Evolutionary conservation across 2,797 vertebrate genomes (phyloP).

Genomic region (Acipenser ruthenus): DNA sequence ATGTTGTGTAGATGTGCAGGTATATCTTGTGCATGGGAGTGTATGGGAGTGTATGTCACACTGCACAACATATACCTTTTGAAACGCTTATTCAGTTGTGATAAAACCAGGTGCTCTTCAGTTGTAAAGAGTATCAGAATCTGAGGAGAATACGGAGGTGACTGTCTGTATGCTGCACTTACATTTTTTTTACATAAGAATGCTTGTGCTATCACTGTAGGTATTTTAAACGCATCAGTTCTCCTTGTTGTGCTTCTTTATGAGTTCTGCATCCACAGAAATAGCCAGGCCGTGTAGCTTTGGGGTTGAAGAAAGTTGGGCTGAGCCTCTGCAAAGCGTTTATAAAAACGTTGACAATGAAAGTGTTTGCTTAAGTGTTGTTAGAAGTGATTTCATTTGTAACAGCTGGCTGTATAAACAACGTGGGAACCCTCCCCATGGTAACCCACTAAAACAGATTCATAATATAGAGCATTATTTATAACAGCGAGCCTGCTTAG

Average conservation of each 20-base stretch:
- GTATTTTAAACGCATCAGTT: constrained; percentile 5
- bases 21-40: too few relatives aligned
- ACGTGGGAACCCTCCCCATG: constrained; percentile 66
- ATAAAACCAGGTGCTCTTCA: too few relatives aligned
- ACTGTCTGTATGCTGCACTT: too few relatives aligned
- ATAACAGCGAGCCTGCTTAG: constrained; percentile 54
- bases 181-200: constrained; percentile 7
- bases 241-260: constrained; percentile 8
- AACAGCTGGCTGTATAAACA: constrained; percentile 69
- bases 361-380: constrained; percentile 59
- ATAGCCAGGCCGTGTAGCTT: constrained; percentile 25
- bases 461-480: constrained; percentile 68
- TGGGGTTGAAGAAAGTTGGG: too few relatives aligned
- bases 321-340: too few relatives aligned
- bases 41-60: too few relatives aligned
- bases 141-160: too few relatives aligned
- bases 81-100: too few relatives aligned
- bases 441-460: constrained; percentile 75
- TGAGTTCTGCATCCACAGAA: constrained; percentile 10
- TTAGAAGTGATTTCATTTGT: constrained; percentile 72
- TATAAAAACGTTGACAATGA: constrained; percentile 16
- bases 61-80: too few relatives aligned
- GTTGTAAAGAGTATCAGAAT: too few relatives aligned
- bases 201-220: constrained; percentile 25
- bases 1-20: too few relatives aligned